These are phyloP conservation scores for Drymodes brunneopygia DNA, from an alignment of 2,113 vertebrate genomes.

Conservation along the genomic window DNA sequence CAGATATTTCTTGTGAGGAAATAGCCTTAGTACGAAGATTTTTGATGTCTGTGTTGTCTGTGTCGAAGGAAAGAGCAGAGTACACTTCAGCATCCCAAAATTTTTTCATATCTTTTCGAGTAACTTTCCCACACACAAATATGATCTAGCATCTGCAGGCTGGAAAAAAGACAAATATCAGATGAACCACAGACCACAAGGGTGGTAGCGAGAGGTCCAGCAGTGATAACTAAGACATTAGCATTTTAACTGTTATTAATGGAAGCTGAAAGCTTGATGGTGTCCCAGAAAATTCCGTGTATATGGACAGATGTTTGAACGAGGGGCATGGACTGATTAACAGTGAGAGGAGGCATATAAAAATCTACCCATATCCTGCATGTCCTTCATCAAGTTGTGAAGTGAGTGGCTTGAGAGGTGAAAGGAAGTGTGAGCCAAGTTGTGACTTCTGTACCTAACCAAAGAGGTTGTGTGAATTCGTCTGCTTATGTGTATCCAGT, in stretches of 20 bases:
- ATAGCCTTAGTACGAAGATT: neutral
- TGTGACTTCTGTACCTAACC: neutral
- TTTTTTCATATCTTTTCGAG: neutral
- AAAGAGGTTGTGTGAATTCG: neutral
- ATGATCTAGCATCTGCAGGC: neutral
- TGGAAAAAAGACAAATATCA: neutral
- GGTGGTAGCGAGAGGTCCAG: neutral
- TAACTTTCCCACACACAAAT: neutral
- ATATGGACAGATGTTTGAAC: neutral
- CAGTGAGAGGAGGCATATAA: neutral
- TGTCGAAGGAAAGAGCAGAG: neutral
- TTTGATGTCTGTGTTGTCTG: neutral
- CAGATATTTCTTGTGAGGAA: neutral
- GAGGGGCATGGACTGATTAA: neutral
- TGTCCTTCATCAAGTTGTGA: neutral
- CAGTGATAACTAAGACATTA: neutral
- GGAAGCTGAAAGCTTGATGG: neutral
- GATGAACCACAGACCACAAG: neutral
- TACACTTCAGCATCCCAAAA: neutral
- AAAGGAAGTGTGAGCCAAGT: neutral
- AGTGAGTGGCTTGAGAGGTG: neutral
- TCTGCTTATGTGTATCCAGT: neutral
- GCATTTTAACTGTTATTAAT: neutral
- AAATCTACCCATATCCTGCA: neutral
- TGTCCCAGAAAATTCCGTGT: neutral